Base-by-base conservation (phyloP, 2,888 invertebrate genomes). In the Acrocyrtus sp. region DNA sequence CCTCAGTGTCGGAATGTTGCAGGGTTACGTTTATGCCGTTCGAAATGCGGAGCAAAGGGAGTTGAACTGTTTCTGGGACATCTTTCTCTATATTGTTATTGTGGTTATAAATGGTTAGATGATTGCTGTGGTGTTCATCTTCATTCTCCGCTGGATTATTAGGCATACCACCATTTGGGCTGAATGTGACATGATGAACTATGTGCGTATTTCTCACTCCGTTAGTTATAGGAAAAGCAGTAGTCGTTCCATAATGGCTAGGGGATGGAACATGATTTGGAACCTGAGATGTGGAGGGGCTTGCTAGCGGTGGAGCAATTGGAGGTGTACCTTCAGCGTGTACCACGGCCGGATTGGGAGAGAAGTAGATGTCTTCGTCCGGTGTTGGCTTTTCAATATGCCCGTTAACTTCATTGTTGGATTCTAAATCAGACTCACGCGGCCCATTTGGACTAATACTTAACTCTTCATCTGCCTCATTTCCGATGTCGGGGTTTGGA, bases 401-500 rank as follows among this genome's bases (percentile, higher is more conserved):
- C 17, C 56, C 48, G 12, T 27, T 47, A 12, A 65, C 39, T 57
- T 74, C 70, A 57, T 61, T 70, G 70, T 70, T 75, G 0, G 74
- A 75, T 10, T 78, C 76, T 43, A 72, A 26, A 45, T 76, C 76
- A 3, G 72, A 72, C 29, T 72, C 66, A 5, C 67, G 72, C n/a
- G 63, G 57, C 15, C 77, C 74, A 41, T 78, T 78, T 3, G 81
- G 81, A 65, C 78, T 78, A n/a, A 81, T 63, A 48, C 81, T 81
- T 5, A 79, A 56, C 47, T 81, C 81, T 67, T 80, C 81, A 26
- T 81, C 81, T 1, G 81, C 81, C 47, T 81, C 81, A 41, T 80
- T 76, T 8, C 73, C 81, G 41, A 77, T 58, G 53, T 80, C 80
- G 12, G 73, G 34, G 22, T 73, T 68, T 29, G 73, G 73, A 21